Percentiles rank a stretch among this genome's conserved stretches.
Evolutionary conservation across 2,888 invertebrate genomes (phyloP).

Genomic region (Chrysolina oricalcia): DNA sequence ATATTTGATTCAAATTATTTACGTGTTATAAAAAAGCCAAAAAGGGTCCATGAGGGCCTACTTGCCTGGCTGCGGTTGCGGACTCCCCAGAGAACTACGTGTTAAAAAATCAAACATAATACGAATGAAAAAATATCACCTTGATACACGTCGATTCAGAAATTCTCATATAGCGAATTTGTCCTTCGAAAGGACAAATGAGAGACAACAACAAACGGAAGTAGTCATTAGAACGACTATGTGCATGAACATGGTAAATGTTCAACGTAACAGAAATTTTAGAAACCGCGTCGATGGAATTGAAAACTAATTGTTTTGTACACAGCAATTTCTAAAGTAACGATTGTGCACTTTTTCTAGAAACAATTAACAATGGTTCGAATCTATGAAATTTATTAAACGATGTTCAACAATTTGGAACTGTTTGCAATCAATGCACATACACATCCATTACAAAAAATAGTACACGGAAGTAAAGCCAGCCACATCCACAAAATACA

Average conservation of each 20-base stretch:
- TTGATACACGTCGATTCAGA: neutral
- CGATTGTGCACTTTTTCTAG: constrained; percentile 3
- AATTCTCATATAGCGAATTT: neutral
- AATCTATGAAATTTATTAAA: neutral
- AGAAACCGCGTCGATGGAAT: constrained; percentile 7
- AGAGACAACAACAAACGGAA: constrained; percentile 9
- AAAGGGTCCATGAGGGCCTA: too few relatives aligned
- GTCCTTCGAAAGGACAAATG: constrained; percentile 24
- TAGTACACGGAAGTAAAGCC: neutral
- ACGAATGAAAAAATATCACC: neutral
- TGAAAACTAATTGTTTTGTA: constrained; percentile 8
- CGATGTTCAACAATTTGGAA: neutral
- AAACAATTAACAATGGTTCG: neutral
- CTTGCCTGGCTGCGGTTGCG: too few relatives aligned
- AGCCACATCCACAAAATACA: too few relatives aligned
- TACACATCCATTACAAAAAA: neutral
- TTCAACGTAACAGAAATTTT: constrained; percentile 5
- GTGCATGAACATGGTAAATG: constrained; percentile 21
- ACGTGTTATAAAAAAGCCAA: too few relatives aligned
- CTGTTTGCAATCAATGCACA: neutral
- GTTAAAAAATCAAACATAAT: neutral
- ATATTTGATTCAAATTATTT: too few relatives aligned
- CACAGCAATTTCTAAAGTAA: neutral
- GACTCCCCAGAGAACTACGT: too few relatives aligned
- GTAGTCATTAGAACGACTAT: constrained; percentile 14